Evolutionary conservation across 2,888 invertebrate species (phyloP).

Genomic region (Griposia aprilina): DNA sequence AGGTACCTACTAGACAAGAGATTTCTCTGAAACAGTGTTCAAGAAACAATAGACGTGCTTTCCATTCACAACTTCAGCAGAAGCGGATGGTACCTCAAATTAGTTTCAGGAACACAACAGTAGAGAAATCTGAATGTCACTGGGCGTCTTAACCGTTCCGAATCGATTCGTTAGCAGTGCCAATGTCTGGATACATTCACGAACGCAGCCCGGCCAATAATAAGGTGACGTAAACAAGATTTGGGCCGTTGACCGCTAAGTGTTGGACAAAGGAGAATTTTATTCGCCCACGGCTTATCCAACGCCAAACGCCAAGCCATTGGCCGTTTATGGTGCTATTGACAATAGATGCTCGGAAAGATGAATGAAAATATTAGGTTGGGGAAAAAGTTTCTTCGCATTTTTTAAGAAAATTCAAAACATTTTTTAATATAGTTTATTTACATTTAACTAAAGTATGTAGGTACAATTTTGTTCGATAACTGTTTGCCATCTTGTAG

Average conservation of each 20-base stretch:
- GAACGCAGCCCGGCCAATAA: constrained; percentile 74
- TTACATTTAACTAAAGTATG: too few species aligned
- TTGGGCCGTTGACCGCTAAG: constrained; percentile 82
- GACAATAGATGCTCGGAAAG: constrained; percentile 26
- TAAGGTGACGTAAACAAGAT: constrained; percentile 81
- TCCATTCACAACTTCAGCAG: constrained; percentile 36
- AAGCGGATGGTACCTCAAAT: constrained; percentile 63
- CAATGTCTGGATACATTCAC: constrained; percentile 80
- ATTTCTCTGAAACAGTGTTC: constrained; percentile 8
- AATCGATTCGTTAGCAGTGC: constrained; percentile 82
- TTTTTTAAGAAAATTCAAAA: too few species aligned
- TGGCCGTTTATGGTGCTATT: constrained; percentile 32
- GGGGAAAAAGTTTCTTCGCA: too few species aligned
- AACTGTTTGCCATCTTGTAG: too few species aligned
- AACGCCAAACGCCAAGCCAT: constrained; percentile 38
- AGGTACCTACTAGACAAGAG: not conserved
- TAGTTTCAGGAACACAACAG: constrained; percentile 60
- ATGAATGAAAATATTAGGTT: constrained; percentile 25
- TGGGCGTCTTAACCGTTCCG: constrained; percentile 76
- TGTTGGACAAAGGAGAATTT: constrained; percentile 76
- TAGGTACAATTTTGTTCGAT: too few species aligned
- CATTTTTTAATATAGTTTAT: too few species aligned
- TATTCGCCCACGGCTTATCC: constrained; percentile 68
- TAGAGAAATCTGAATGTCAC: constrained; percentile 73
- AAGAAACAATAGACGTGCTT: constrained; percentile 16